Evolutionary conservation across 2,888 invertebrate genomes (phyloP).

Genomic region (Tolmerus cingulatus): DNA sequence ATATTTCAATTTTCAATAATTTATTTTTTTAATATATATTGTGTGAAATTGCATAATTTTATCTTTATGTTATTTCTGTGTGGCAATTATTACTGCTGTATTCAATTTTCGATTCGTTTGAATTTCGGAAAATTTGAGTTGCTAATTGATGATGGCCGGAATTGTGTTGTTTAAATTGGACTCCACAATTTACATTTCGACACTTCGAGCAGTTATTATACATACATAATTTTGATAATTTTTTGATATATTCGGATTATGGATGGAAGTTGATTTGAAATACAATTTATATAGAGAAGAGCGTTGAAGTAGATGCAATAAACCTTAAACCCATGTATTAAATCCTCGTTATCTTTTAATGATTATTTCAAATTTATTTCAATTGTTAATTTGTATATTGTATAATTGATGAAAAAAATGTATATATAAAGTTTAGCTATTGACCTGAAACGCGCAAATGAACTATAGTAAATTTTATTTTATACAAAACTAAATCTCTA

Average conservation of each 20-base stretch:
- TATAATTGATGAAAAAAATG: no score
- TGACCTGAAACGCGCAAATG: no score
- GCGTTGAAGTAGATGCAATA: no score
- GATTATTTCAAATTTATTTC: no score
- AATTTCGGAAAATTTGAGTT: neutral
- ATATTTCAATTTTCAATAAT: slow-evolving; percentile 40
- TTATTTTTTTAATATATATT: slow-evolving; percentile 23
- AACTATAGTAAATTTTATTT: no score
- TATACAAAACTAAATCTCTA: no score
- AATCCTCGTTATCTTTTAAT: no score
- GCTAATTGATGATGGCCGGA: slow-evolving; percentile 21
- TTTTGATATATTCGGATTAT: neutral
- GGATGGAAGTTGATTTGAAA: neutral
- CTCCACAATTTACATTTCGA: neutral
- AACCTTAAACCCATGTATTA: no score
- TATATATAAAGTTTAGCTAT: no score
- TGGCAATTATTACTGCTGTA: neutral
- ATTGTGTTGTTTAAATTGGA: neutral
- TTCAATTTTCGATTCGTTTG: neutral
- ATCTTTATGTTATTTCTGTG: neutral
- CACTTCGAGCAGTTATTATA: neutral
- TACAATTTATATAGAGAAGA: no score
- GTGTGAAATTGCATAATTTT: slow-evolving; percentile 16
- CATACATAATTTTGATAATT: neutral
- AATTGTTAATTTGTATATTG: no score